phyloP scores from a whole-genome alignment of 2,888 invertebrate genomes.

The Augiades crinisus region DNA sequence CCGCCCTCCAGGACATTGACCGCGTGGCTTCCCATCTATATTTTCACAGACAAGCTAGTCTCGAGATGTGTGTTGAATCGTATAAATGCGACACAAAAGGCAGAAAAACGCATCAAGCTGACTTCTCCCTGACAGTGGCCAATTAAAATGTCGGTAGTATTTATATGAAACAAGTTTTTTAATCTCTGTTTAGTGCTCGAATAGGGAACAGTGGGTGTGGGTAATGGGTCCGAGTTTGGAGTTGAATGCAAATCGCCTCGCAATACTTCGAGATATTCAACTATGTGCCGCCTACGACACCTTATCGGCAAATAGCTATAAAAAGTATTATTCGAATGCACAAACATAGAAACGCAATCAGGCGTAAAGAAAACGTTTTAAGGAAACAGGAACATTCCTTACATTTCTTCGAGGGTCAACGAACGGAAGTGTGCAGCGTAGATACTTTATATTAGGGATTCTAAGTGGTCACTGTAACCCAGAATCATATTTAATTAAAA shows the following conservation, averaged over 20 bases:
- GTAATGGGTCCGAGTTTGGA: slow-evolving; percentile 27
- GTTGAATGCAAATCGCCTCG: slow-evolving; percentile 35
- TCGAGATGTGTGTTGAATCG: too few relatives aligned
- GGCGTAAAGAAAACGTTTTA: slow-evolving; percentile 19
- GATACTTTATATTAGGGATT: not conserved
- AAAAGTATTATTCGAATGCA: slow-evolving; percentile 23
- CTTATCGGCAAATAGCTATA: slow-evolving; percentile 29
- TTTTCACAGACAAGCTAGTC: too few relatives aligned
- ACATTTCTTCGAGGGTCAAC: slow-evolving; percentile 31
- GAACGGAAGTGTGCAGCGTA: not conserved
- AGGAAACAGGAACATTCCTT: slow-evolving; percentile 34
- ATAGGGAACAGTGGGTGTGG: slow-evolving; percentile 32
- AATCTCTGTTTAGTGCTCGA: not conserved
- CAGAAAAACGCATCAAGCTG: too few relatives aligned
- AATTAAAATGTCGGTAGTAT: too few relatives aligned
- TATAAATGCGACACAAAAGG: too few relatives aligned
- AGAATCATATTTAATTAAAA: too few relatives aligned
- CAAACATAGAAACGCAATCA: slow-evolving; percentile 28
- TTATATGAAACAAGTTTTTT: too few relatives aligned
- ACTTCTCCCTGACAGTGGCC: not conserved
- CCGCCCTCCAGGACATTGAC: too few relatives aligned
- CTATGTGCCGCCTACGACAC: slow-evolving; percentile 25
- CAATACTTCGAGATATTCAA: slow-evolving; percentile 17
- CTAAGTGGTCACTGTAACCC: too few relatives aligned
- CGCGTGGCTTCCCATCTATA: too few relatives aligned